Percentiles rank a stretch among this genome's conserved stretches.
Evolutionary conservation across 2,888 invertebrate genomes (phyloP).

Genomic region (Macrosoma leucophasiata): DNA sequence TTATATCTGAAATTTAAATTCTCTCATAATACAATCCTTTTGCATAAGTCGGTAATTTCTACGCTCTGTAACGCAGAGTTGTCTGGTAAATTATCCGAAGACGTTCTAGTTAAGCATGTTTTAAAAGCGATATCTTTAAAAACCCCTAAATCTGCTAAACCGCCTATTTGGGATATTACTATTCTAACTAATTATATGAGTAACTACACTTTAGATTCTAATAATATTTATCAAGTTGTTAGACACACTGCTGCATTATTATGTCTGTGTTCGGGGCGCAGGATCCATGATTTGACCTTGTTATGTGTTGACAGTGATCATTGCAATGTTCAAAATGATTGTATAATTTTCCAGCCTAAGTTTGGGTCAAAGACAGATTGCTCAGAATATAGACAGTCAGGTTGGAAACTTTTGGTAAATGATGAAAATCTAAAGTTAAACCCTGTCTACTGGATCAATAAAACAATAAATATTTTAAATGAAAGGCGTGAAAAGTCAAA

Average conservation of each 20-base stretch:
- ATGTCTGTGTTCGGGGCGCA: constrained; percentile 12
- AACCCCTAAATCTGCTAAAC: constrained; percentile 6
- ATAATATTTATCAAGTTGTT: constrained; percentile 6
- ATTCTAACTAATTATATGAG: neutral
- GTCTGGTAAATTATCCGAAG: constrained; percentile 10
- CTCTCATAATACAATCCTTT: constrained; percentile 15
- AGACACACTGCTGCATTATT: constrained; percentile 6
- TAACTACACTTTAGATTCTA: neutral
- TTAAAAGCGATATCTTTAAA: constrained; percentile 15
- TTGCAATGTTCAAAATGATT: neutral
- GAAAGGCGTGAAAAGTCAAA: constrained; percentile 4
- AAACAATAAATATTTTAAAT: constrained; percentile 8
- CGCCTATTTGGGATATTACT: constrained; percentile 13
- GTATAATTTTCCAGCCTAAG: constrained; percentile 12
- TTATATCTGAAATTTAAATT: constrained; percentile 12
- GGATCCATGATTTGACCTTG: constrained; percentile 13
- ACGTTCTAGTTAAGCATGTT: constrained; percentile 14
- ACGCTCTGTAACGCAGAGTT: constrained; percentile 15
- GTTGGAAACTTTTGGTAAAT: constrained; percentile 14
- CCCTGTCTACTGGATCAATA: constrained; percentile 16
- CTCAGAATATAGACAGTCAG: constrained; percentile 13
- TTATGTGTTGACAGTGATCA: constrained; percentile 6
- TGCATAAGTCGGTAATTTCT: constrained; percentile 17
- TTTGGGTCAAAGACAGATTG: constrained; percentile 19
- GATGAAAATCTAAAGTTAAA: constrained; percentile 7